A percentile compares a stretch with the other conserved stretches of the same genome.
These are phyloP conservation scores for Hedychridium roseum DNA, from an alignment of 2,888 invertebrate species.

Conservation along the genomic window DNA sequence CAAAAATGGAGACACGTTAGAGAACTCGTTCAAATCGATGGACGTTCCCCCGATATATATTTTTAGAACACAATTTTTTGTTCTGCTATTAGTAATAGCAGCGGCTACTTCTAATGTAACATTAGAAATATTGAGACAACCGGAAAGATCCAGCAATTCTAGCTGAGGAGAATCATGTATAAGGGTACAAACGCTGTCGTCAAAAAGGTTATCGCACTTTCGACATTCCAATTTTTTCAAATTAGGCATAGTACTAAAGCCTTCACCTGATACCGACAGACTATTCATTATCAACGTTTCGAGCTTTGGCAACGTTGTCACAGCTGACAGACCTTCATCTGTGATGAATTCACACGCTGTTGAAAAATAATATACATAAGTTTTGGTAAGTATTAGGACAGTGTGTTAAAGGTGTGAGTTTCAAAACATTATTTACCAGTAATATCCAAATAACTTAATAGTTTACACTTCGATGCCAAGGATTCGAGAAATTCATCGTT, in stretches of 20 bases:
- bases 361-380: neutral
- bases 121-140: conserved; percentile 43
- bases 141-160: conserved; percentile 50
- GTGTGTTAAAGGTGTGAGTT: neutral
- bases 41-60: conserved; percentile 48
- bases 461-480: conserved; percentile 58
- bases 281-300: conserved; percentile 47
- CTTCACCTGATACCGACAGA: conserved; percentile 41
- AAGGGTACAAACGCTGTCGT: conserved; percentile 39
- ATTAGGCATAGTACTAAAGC: conserved; percentile 39
- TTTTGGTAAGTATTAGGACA: neutral
- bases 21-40: conserved; percentile 18
- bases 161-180: conserved; percentile 43
- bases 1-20: conserved; percentile 47
- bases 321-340: conserved; percentile 39
- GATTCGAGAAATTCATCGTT: conserved; percentile 67
- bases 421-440: conserved; percentile 32
- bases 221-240: conserved; percentile 50
- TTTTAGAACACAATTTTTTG: conserved; percentile 48
- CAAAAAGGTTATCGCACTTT: conserved; percentile 37
- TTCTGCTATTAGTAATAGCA: conserved; percentile 43
- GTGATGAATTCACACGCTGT: conserved; percentile 34
- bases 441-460: conserved; percentile 45
- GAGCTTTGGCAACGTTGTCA: conserved; percentile 46
- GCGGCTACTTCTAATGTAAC: conserved; percentile 42